These are phyloP conservation scores for Gallinago undulata DNA, from an alignment of 2,113 vertebrate genomes.

Conservation along the genomic window DNA sequence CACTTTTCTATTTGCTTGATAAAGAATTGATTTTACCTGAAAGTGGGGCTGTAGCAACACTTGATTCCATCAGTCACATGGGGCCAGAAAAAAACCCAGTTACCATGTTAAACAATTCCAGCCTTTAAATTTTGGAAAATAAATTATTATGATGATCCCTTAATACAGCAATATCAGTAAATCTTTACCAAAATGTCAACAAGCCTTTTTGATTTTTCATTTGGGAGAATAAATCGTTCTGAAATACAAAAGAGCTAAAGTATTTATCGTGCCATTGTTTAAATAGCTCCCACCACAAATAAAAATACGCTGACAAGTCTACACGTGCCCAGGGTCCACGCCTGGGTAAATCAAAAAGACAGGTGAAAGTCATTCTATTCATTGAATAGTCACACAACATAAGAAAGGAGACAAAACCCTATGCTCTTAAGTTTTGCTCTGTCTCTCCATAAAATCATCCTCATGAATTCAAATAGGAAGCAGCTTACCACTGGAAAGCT, in stretches of 20 bases:
- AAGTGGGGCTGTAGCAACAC: neutral
- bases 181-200: neutral
- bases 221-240: neutral
- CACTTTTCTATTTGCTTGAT: neutral
- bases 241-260: neutral
- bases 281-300: neutral
- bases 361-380: neutral
- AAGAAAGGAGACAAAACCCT: neutral
- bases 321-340: accelerated
- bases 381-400: neutral
- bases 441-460: neutral
- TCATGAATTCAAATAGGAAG: neutral
- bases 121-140: neutral
- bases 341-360: neutral
- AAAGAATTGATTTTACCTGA: neutral
- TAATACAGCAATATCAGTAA: neutral
- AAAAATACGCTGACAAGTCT: neutral
- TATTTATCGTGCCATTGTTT: neutral
- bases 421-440: neutral
- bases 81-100: neutral
- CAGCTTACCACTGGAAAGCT: neutral
- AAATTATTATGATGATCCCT: neutral
- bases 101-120: neutral
- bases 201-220: neutral
- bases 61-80: neutral